Conservation (phyloP, 2,113 vertebrate species). For the Bubo scandiacus region DNA sequence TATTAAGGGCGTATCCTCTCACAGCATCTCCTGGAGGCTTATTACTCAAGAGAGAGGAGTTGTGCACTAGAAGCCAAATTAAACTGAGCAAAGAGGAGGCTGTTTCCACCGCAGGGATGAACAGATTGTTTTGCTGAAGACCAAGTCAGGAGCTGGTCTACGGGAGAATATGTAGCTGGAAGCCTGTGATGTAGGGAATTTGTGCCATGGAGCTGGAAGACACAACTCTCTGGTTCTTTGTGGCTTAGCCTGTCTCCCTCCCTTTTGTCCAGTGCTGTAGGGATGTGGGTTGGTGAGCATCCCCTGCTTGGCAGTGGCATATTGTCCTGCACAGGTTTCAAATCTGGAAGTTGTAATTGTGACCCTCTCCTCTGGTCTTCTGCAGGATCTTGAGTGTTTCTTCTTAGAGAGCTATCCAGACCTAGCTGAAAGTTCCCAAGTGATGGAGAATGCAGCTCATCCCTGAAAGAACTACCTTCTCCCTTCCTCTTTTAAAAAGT, state of each 20-base stretch:
- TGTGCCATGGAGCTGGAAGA: background rate
- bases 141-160: background rate
- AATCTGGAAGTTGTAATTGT: background rate
- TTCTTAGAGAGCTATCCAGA: background rate
- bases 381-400: background rate
- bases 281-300: background rate
- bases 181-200: background rate
- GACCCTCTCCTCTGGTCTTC: background rate
- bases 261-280: background rate
- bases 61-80: conserved; percentile 4
- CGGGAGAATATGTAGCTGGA: background rate
- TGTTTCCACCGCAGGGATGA: conserved; percentile 9
- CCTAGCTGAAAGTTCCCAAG: background rate
- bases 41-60: conserved; percentile 36
- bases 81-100: conserved; percentile 15
- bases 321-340: background rate
- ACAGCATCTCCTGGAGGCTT: conserved; percentile 32
- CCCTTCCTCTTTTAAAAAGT: background rate
- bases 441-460: background rate
- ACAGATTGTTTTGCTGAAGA: background rate
- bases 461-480: background rate
- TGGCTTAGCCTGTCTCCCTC: background rate
- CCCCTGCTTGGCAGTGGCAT: background rate
- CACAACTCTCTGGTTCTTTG: background rate
- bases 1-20: conserved; percentile 58